A percentile compares a stretch with the other conserved stretches of the same genome.
Conservation (phyloP, 2,113 vertebrate species). For the Ardeotis arabs region DNA sequence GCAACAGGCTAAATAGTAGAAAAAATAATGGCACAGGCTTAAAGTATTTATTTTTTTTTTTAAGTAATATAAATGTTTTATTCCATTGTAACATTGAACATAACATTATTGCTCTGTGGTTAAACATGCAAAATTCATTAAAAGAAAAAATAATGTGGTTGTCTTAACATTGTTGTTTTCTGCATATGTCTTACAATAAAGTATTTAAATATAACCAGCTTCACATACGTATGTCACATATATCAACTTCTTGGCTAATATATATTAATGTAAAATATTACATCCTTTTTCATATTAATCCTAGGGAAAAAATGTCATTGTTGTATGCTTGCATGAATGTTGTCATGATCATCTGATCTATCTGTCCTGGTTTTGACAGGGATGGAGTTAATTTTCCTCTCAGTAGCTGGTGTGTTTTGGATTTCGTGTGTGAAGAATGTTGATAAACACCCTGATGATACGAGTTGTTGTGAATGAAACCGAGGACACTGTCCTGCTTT, state of each 20-base stretch:
- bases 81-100: background rate
- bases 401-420: too few species aligned
- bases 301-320: background rate
- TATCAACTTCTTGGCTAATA: background rate
- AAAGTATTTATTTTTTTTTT: background rate
- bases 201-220: background rate
- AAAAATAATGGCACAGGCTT: background rate
- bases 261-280: background rate
- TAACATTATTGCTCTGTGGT: background rate
- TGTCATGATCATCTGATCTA: background rate
- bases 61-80: background rate
- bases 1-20: background rate
- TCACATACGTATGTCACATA: background rate
- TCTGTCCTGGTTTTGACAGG: background rate
- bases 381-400: too few species aligned
- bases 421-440: too few species aligned
- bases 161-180: background rate
- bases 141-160: background rate
- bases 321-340: background rate
- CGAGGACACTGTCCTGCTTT: too few species aligned
- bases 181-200: background rate
- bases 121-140: slow-evolving; percentile 43
- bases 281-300: background rate
- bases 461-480: too few species aligned
- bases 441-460: too few species aligned